Base-by-base conservation (phyloP, 2,888 invertebrate species). In the Dasypogon diadema region DNA sequence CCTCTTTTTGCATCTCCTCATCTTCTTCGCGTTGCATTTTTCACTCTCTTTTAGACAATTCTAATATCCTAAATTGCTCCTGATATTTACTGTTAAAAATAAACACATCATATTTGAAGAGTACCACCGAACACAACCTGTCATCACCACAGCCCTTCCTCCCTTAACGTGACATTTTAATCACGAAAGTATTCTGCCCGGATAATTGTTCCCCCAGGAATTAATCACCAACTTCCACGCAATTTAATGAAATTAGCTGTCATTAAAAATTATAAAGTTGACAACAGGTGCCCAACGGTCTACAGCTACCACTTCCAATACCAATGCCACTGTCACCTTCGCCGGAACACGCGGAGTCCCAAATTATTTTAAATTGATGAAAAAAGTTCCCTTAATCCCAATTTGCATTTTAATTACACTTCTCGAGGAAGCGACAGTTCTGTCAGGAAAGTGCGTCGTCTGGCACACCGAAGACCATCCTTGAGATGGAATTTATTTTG, bases 401-500 rank as follows among this genome's bases (percentile, higher is more conserved):
- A 42, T 42, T 42, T 42, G 42, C 42, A 42, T 42, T 42, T 42
- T 42, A 42, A 42, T 42, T 42, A 12, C n/a, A 42, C n/a, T 42
- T 42, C 42, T 3, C 1, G 2, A 42, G 42, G n/a, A 1, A 1
- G 42, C 42, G 42, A n/a, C 42, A 12, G 12, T 0, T 42, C n/a
- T 12, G 42, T n/a, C n/a, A 2, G 8, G 42, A 42, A 30, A 6
- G 34, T 30, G 34, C 34, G 6, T 10, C 10, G 34, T 10, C 34
- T 30, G 10, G 10, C 34, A 42, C 8, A n/a, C 8, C n/a, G n/a
- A 30, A 30, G 34, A 42, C n/a, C n/a, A 42, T 42, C 42, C 42
- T 42, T 42, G 42, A 42, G n/a, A 42, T 12, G n/a, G 42, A 1
- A 1, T n/a, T 30, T 30, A 30, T 8, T n/a, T n/a, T n/a, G n/a